phyloP scores from a whole-genome alignment of 2,113 vertebrate genomes.

The Shinisaurus crocodilurus region DNA sequence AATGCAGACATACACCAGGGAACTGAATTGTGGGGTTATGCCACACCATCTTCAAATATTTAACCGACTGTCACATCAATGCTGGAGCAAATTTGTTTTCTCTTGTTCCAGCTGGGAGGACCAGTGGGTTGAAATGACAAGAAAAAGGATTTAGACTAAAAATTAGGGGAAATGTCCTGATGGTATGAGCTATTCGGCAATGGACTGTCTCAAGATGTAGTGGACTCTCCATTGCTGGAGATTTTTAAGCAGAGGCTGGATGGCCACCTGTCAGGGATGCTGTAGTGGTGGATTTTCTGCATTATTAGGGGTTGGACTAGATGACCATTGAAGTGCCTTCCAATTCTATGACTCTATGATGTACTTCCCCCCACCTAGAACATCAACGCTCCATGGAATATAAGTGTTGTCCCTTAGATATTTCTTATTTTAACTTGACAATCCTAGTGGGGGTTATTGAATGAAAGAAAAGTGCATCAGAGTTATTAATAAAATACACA shows the following conservation, averaged over 20 bases:
- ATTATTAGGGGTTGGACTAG: neutral
- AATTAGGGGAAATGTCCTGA: neutral
- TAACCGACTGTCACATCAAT: neutral
- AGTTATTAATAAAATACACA: slow-evolving; percentile 29
- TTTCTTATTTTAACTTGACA: neutral
- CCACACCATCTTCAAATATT: neutral
- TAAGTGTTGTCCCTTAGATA: neutral
- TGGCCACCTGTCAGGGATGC: neutral
- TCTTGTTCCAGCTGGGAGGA: neutral
- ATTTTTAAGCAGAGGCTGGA: neutral
- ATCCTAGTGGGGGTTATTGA: neutral
- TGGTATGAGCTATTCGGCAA: neutral
- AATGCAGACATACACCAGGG: too few species aligned
- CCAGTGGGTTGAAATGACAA: too few species aligned
- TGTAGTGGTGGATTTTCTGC: neutral
- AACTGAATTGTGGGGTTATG: too few species aligned
- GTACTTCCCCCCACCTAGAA: neutral
- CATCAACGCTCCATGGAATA: neutral
- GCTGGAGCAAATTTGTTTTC: neutral
- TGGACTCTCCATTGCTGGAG: neutral
- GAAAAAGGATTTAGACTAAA: too few species aligned
- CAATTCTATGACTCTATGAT: neutral
- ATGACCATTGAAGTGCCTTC: neutral
- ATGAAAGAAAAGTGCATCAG: neutral
- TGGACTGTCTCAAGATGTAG: neutral